phyloP scores from a whole-genome alignment of 2,797 vertebrate genomes.

The Eurystomus glaucurus region DNA sequence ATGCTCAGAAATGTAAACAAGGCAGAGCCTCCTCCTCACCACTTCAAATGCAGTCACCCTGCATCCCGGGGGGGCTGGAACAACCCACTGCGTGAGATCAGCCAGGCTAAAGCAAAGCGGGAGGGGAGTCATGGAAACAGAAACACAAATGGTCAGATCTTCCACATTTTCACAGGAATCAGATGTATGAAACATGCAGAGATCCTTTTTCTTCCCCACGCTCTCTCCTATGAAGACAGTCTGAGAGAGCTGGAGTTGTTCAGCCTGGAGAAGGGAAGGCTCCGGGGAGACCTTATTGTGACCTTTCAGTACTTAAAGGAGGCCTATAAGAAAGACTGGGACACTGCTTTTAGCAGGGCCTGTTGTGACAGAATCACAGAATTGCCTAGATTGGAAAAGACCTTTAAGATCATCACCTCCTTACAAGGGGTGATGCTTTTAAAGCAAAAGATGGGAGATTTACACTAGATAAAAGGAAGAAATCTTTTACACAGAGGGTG shows the following conservation, averaged over 20 bases:
- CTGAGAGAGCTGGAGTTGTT: background rate
- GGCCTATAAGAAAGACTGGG: background rate
- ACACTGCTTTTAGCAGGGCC: background rate
- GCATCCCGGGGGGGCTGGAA: background rate
- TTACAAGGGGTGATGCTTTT: background rate
- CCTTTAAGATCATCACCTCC: too few species aligned
- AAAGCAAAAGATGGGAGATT: background rate
- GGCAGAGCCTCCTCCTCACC: background rate
- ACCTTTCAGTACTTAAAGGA: background rate
- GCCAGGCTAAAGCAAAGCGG: background rate
- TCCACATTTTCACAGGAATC: conserved; percentile 7
- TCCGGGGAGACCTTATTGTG: background rate
- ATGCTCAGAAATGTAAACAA: conserved; percentile 5
- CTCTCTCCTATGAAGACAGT: background rate
- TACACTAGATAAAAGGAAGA: background rate
- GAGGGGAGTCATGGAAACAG: background rate
- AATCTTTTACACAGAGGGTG: too few species aligned
- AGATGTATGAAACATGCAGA: background rate
- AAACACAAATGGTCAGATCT: background rate
- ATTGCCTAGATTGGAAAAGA: too few species aligned
- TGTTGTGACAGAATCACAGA: background rate
- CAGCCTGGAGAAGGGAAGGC: background rate
- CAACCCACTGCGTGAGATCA: background rate
- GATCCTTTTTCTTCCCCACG: background rate
- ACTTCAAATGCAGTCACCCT: background rate